Evolutionary conservation across 2,888 invertebrate genomes (phyloP), one percentile per base, ranked within the genome.

Genomic region (Clunio marinus): DNA sequence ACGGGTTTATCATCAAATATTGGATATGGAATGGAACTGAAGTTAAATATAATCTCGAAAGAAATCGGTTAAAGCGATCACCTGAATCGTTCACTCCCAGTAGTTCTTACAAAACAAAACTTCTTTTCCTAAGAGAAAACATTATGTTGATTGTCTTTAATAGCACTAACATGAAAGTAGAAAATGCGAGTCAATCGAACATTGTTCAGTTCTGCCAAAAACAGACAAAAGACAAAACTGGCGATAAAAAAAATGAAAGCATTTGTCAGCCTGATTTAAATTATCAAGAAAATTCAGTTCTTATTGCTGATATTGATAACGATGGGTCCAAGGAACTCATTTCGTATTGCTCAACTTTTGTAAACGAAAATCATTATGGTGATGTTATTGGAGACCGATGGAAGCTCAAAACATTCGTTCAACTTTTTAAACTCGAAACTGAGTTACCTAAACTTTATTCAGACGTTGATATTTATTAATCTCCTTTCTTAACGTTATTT

Each of bases 121-220:
- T 78, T 71, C 82, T 85, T 75, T 82, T 82, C 73, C 82, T 88
- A 69, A 86, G 84, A 0, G 91, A 91, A 76, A 83, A 86, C 28
- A 87, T 90, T 41, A 84, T 89, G n/a, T 78, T 91, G 62, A 86
- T 91, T n/a, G 84, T 88, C 15, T 89, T 90, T 75, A 88, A 90
- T 75, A 85, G 86, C 69, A 83, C 86, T 7, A 74, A 85, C 86
- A 0, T 87, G 87, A 73, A 86, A 10, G 27, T 86, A 72, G 88
- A 89, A 60, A 90, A 91, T 76, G 87, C 88, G 1, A 90, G 89
- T 74, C 87, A 88, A 74, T 88, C 86, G n/a, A 87, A 89, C 72
- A 84, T 91, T 59, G 82, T 86, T 1, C 90, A 91, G 75, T 82
- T 91, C 70, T 92, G 91, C 77, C 76, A 75, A 73, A 28, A 75